Conservation (phyloP, 2,797 vertebrate genomes). For the Helarctos malayanus region DNA sequence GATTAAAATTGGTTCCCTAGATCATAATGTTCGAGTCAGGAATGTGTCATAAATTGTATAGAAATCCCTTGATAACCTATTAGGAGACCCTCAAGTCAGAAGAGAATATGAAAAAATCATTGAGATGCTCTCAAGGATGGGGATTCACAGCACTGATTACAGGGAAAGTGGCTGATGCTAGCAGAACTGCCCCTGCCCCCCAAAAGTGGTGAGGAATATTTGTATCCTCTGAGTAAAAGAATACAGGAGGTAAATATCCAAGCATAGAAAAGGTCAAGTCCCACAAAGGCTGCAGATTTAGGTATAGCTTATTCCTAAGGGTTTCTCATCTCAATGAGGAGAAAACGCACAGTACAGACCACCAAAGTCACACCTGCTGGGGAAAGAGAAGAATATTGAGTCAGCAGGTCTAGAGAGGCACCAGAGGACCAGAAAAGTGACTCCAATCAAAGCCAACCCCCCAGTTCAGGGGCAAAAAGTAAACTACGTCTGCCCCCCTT, state of each 20-base stretch:
- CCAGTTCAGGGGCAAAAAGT: background rate
- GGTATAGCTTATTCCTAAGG: background rate
- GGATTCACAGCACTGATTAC: background rate
- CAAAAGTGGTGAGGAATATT: background rate
- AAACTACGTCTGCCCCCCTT: too few relatives aligned
- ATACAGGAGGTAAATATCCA: background rate
- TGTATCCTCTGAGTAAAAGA: background rate
- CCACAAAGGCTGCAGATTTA: background rate
- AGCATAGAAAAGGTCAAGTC: background rate
- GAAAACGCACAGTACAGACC: background rate
- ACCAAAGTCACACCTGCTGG: background rate
- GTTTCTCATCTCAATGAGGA: background rate
- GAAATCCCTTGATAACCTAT: background rate
- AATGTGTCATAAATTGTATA: slow-evolving; percentile 40
- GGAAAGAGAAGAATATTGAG: background rate
- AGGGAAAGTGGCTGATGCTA: background rate
- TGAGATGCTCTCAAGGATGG: background rate
- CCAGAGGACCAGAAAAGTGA: background rate
- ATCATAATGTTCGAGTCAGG: slow-evolving; percentile 38
- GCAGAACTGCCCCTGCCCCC: background rate
- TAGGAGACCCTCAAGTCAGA: background rate
- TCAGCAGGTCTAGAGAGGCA: background rate
- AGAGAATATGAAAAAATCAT: background rate
- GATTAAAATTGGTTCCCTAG: slow-evolving; percentile 62
- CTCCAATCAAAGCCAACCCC: background rate